Conservation (phyloP, 2,797 vertebrate genomes). For the Alcedo atthis region DNA sequence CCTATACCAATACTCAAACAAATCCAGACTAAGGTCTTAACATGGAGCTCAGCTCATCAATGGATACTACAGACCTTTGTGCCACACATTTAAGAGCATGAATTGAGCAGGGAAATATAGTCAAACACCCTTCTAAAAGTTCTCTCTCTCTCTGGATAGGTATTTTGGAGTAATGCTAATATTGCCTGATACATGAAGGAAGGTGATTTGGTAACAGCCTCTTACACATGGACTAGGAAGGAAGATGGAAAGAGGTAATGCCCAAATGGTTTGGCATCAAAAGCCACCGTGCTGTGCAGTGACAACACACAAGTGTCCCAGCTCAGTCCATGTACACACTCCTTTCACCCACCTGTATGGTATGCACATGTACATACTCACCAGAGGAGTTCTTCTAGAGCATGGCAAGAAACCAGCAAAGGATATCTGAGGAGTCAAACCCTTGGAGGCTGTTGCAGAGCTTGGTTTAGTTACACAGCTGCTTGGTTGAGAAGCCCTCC, state of each 20-base stretch:
- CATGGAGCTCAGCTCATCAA: neutral
- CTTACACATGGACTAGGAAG: neutral
- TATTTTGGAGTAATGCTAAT: neutral
- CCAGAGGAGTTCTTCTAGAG: constrained; percentile 24
- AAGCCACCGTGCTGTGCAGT: neutral
- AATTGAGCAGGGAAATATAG: neutral
- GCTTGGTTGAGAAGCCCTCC: constrained; percentile 1
- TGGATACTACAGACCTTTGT: neutral
- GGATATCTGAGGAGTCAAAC: constrained; percentile 7
- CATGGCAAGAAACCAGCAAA: constrained; percentile 25
- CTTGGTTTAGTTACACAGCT: constrained; percentile 34
- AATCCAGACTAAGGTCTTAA: neutral
- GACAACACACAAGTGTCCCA: neutral
- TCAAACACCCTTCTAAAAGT: neutral
- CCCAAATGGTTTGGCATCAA: neutral
- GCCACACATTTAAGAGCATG: neutral
- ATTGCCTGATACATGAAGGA: neutral
- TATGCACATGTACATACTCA: neutral
- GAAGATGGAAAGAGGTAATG: neutral
- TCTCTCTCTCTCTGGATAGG: neutral
- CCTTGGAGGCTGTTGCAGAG: constrained; percentile 17
- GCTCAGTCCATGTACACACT: neutral
- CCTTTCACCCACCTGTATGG: neutral
- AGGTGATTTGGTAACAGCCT: neutral
- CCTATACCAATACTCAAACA: neutral